These are phyloP conservation scores for Heliconius hewitsoni DNA, from an alignment of 1,140 invertebrate species.

Conservation along the genomic window DNA sequence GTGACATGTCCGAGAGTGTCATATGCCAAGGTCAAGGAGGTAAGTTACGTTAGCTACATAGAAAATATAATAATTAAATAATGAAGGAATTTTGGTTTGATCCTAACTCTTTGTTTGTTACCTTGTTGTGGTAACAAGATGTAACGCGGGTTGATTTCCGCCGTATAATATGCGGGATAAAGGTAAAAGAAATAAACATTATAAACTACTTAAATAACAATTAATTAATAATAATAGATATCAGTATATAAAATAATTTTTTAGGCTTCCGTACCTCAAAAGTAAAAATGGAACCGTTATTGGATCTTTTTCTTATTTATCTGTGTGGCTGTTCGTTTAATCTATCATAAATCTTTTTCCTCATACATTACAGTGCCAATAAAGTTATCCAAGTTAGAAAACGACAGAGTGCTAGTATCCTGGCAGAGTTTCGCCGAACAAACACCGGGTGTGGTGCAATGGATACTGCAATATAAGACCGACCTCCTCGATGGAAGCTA, in stretches of 20 bases:
- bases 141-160: no score
- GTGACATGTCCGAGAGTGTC: constrained; percentile 68
- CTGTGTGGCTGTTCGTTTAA: no score
- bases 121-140: not conserved
- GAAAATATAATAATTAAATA: no score
- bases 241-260: no score
- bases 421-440: constrained; percentile 62
- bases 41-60: constrained; percentile 31
- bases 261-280: no score
- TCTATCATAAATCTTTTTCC: no score
- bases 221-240: no score
- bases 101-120: not conserved
- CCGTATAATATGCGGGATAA: no score
- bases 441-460: constrained; percentile 57
- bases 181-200: no score
- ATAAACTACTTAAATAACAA: no score
- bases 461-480: constrained; percentile 64
- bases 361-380: constrained; percentile 54
- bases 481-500: constrained; percentile 30
- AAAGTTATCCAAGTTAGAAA: constrained; percentile 46
- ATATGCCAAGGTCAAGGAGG: constrained; percentile 76
- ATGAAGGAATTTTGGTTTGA: not conserved
- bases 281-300: no score
- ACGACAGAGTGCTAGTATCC: constrained; percentile 53
- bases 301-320: no score